Base-by-base conservation (phyloP, 2,113 vertebrate genomes). In the Phalacrocorax brasilianus region DNA sequence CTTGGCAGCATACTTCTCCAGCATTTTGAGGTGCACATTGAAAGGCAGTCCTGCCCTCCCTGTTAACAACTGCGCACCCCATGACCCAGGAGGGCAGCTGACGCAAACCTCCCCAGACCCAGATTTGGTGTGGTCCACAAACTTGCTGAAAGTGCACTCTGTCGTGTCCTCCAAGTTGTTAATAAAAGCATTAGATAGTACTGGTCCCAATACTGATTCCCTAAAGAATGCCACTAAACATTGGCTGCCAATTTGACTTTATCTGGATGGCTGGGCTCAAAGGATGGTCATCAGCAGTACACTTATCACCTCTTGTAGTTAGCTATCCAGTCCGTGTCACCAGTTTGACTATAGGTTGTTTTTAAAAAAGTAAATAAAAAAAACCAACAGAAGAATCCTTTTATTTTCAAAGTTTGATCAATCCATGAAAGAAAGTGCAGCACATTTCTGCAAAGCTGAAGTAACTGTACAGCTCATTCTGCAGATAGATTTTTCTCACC, bases 361-460 rank as follows among this genome's bases (percentile, higher is more conserved):
- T 66, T 2, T 24, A 80, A 76, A 88, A 59, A 67, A 80, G 28
- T 6, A 91, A 75, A 50, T 20, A 22, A 28, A 89, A 75, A 38
- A 59, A 2, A 11, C 0, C 0, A 93, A 95, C 61, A 89, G 77
- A 91, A 93, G 70, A 96, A 94, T 89, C 81, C 28, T 94, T 97
- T 97, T 96, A 94, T 95, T 97, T 91, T 86, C 92, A 91, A 95
- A 95, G 86, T 84, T 91, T 76, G 83, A 71, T 92, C 92, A 83
- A 67, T 90, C 89, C 79, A 91, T 30, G 67, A 90, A 95, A 94
- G 85, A 91, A 83, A 74, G 91, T 88, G 92, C 82, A 95, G 92
- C 82, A 94, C 87, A 87, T 95, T 85, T 95, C 84, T 91, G 81
- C 61, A 85, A 94, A 89, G 93, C 70, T 56, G 80, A 84, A 85